Base-by-base conservation (phyloP, 2,797 vertebrate species). In the Melanotaenia maccullochi region DNA sequence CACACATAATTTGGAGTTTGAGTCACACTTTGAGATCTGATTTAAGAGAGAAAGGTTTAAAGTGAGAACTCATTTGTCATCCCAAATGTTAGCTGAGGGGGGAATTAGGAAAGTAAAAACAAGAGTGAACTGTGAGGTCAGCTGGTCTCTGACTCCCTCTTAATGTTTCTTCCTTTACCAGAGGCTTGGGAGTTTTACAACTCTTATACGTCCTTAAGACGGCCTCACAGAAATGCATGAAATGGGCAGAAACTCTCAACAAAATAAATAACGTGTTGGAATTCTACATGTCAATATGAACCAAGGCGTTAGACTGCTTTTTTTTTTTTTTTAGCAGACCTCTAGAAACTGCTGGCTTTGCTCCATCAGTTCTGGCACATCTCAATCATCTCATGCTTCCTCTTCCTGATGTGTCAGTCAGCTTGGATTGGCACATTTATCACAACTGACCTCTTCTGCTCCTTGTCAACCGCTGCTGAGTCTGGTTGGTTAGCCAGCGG, bases 361-460 rank as follows among this genome's bases (percentile, higher is more conserved):
- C 52, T 55, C 14, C 52, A 55, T 55, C 52, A 8, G 14, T 55
- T 28, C 52, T 55, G 25, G 13, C 28, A 55, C 52, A 30, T 56
- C 51, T 55, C 51, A 24, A 1, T n/a, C 52, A 32, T 28, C 4
- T 56, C 18, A 42, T 12, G 30, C 14, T 52, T 32, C n/a, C 4
- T 35, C n/a, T 22, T 22, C 25, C 33, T 36, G 49, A 60, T 51
- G 47, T 44, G 62, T 14, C 59, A 33, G 28, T 56, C 51, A 33
- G 59, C 38, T 25, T 13, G 47, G 32, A 64, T 35, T 51, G 62
- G 20, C 30, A 35, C 47, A 64, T 52, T 33, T 35, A 9, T 51
- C 30, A 64, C 20, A 52, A 63, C 30, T 51, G 52, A 9, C 51
- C 51, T 71, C 11, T 44, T 62, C 60, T 71, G n/a, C 68, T 62